Percentiles rank a stretch among this genome's conserved stretches.
These are phyloP conservation scores for Melanotaenia trifasciata DNA, from an alignment of 2,797 vertebrate species.

Conservation along the genomic window DNA sequence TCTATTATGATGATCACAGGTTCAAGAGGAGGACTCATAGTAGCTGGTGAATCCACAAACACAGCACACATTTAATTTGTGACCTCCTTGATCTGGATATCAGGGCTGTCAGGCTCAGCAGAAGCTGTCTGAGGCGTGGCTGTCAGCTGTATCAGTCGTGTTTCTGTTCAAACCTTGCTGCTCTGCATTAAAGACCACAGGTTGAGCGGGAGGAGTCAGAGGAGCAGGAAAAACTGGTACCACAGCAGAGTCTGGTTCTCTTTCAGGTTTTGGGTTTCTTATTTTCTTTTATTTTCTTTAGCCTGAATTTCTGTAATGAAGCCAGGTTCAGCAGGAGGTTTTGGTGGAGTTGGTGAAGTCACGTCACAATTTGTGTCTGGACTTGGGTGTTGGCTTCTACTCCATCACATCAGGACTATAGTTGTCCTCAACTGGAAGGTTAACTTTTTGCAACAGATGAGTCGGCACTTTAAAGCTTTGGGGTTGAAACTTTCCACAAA, in stretches of 20 bases:
- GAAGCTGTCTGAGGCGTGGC: not conserved
- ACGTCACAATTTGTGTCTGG: not conserved
- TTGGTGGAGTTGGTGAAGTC: not conserved
- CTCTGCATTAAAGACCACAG: not conserved
- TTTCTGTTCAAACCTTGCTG: not conserved
- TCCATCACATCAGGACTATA: not conserved
- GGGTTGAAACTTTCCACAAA: constrained; percentile 19
- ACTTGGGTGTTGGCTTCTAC: not conserved
- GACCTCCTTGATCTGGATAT: not conserved
- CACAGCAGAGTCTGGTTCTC: constrained; percentile 1
- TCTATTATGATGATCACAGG: not conserved
- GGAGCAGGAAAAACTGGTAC: constrained; percentile 10
- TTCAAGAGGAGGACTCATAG: not conserved
- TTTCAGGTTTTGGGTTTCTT: constrained; percentile 1
- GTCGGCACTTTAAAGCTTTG: not conserved
- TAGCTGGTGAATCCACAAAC: not conserved
- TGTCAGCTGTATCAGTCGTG: not conserved
- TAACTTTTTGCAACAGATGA: not conserved
- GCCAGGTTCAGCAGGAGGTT: not conserved
- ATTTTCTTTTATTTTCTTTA: not conserved
- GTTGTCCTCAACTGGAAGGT: not conserved
- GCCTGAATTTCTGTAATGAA: not conserved
- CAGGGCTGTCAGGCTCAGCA: not conserved
- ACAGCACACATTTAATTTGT: not conserved
- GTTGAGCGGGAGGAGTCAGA: not conserved